Percentiles rank a stretch among this genome's conserved stretches.
Conservation (phyloP, 2,888 invertebrate species). For the Anthophora plumipes region DNA sequence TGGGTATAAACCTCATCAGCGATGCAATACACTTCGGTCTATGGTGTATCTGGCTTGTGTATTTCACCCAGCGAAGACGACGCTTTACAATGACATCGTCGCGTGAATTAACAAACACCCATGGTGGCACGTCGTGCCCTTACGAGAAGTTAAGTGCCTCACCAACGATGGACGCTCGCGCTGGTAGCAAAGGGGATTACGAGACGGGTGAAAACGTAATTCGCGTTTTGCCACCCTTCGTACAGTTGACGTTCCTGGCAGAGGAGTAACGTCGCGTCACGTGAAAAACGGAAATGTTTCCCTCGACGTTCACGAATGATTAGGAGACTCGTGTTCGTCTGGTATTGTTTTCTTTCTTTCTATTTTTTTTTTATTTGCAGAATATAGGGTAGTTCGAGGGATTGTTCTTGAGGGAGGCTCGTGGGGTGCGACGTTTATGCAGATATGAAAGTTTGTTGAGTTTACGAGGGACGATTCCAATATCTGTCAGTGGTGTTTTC, state of each 20-base stretch:
- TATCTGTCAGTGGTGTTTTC: too few species aligned
- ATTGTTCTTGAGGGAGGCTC: background rate
- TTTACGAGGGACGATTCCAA: too few species aligned
- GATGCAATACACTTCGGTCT: constrained; percentile 60
- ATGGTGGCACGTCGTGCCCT: constrained; percentile 49
- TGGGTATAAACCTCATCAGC: constrained; percentile 65
- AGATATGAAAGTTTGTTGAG: too few species aligned
- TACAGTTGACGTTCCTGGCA: constrained; percentile 18
- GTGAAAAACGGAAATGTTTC: constrained; percentile 11
- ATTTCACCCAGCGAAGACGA: constrained; percentile 67
- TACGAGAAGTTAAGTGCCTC: constrained; percentile 71
- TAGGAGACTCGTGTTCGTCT: background rate
- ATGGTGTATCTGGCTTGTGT: constrained; percentile 35
- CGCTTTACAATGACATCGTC: constrained; percentile 70
- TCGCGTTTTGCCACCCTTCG: constrained; percentile 65
- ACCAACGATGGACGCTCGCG: constrained; percentile 54
- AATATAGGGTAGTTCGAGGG: too few species aligned
- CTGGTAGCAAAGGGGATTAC: constrained; percentile 54
- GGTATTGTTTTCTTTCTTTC: background rate
- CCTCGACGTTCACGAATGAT: background rate
- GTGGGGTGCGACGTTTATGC: background rate
- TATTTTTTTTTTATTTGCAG: background rate
- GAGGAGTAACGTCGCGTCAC: constrained; percentile 23
- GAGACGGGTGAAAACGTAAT: constrained; percentile 65
- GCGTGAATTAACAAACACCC: constrained; percentile 73